Evolutionary conservation across 2,888 invertebrate genomes (phyloP), one percentile per base, ranked within the genome.

Genomic region (Baccha elongata): DNA sequence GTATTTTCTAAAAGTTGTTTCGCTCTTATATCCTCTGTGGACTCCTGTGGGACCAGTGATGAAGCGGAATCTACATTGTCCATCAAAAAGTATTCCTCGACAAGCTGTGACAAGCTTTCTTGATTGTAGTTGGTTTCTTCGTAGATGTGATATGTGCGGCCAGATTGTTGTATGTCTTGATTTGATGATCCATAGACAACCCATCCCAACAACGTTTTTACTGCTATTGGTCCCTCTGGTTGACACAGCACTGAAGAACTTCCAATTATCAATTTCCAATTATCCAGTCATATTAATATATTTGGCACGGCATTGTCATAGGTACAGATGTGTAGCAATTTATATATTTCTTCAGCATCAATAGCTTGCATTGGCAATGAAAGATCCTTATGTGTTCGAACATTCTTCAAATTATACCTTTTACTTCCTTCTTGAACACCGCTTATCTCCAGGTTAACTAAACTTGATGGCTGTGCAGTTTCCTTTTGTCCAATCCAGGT

Each of bases 171-270:
- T 11, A 4, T 8, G 5, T 29, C 29, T 29, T 29, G 15, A 50
- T 50, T 13, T 5, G 26, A 50, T 29, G 50, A 26, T n/a, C 64
- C 50, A 15, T 50, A 65, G 3, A 67, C 52, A 1, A 53, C 53
- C 52, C 53, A 53, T 19, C 42, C 53, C 0, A 67, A 35, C 11
- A 15, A 8, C 6, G 42, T 67, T 48, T 32, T 15, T 3, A 46
- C 44, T 0, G 40, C 46, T 6, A 44, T 21, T 2, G 46, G 46
- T 10, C 44, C 67, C 15, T 52, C 42, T n/a, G 11, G 13, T 8
- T 6, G 13, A 13, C 26, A 52, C 1, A 42, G 1, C 11, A 55
- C 55, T 42, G 53, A 15, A 5, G 2, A 8, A 3, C 29, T 23
- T 1, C 35, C 29, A 3, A n/a, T n/a, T n/a, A n/a, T n/a, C n/a